Percentiles rank a stretch among this genome's conserved stretches.
These are phyloP conservation scores for Steatornis caripensis DNA, from an alignment of 2,113 vertebrate genomes.

Conservation along the genomic window DNA sequence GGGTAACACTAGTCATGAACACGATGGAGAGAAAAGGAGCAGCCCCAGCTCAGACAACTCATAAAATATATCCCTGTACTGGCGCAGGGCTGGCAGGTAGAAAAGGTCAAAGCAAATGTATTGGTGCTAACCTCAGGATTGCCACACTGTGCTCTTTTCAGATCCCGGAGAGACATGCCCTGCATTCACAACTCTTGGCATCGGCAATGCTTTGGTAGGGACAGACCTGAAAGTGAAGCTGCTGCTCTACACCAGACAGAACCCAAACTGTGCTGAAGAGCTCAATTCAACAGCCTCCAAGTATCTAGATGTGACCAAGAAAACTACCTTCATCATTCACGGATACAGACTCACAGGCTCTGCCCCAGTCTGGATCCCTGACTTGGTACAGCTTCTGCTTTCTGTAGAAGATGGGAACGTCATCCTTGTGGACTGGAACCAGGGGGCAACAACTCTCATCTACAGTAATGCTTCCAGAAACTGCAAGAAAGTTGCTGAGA, in stretches of 20 bases:
- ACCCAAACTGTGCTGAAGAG: conserved; percentile 76
- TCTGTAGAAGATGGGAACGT: conserved; percentile 82
- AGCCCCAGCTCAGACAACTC: not conserved
- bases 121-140: not conserved
- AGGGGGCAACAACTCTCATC: conserved; percentile 86
- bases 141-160: conserved; percentile 37
- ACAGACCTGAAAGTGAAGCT: conserved; percentile 83
- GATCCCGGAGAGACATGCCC: conserved; percentile 75
- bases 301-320: conserved; percentile 76
- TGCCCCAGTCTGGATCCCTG: conserved; percentile 80
- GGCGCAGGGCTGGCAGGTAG: not conserved
- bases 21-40: not conserved
- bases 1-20: not conserved
- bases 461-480: conserved; percentile 80
- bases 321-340: conserved; percentile 85
- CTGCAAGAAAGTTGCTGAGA: conserved; percentile 77
- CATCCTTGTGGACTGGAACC: conserved; percentile 92
- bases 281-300: conserved; percentile 64
- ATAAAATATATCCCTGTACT: not conserved
- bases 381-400: conserved; percentile 76
- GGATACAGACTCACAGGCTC: conserved; percentile 89
- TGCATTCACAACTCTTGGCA: conserved; percentile 81
- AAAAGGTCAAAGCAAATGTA: not conserved
- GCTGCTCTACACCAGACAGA: conserved; percentile 83
- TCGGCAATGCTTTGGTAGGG: conserved; percentile 81